Conservation (phyloP, 2,113 vertebrate genomes). For the Oreochromis tanganicae region DNA sequence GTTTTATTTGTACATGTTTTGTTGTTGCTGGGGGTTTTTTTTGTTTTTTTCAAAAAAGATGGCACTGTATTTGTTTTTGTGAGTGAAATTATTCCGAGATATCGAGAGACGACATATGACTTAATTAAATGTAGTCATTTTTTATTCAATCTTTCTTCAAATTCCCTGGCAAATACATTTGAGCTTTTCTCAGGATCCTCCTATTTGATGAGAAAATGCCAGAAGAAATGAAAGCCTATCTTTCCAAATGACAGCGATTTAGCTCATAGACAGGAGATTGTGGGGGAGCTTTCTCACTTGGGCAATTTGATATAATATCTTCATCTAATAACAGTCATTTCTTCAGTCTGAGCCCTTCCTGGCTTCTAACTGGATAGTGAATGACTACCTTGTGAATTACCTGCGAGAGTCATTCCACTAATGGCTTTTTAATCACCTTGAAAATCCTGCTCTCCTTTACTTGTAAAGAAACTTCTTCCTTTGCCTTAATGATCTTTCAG, state of each 20-base stretch:
- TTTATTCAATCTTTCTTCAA: neutral
- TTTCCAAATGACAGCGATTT: slow-evolving; percentile 50
- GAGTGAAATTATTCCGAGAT: neutral
- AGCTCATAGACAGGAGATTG: slow-evolving; percentile 36
- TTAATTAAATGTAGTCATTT: neutral
- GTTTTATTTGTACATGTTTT: neutral
- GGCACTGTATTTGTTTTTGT: neutral
- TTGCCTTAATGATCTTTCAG: slow-evolving; percentile 40
- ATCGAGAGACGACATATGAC: neutral
- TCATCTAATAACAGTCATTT: slow-evolving; percentile 69
- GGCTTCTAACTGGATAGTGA: slow-evolving; percentile 62
- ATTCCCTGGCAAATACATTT: neutral
- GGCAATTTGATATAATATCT: slow-evolving; percentile 64
- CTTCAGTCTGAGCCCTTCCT: slow-evolving; percentile 41
- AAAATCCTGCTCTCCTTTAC: slow-evolving; percentile 46
- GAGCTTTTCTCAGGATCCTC: neutral
- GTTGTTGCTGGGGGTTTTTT: neutral
- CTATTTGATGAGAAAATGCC: slow-evolving; percentile 30
- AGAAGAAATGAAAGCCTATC: slow-evolving; percentile 40
- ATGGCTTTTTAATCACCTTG: slow-evolving; percentile 75
- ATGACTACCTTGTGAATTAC: slow-evolving; percentile 71
- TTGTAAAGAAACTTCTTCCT: slow-evolving; percentile 35
- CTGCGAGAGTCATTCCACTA: slow-evolving; percentile 64
- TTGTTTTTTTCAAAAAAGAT: neutral
- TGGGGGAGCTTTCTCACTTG: slow-evolving; percentile 40